Evolutionary conservation across 2,888 invertebrate genomes (phyloP).

Genomic region (Agapostemon virescens): DNA sequence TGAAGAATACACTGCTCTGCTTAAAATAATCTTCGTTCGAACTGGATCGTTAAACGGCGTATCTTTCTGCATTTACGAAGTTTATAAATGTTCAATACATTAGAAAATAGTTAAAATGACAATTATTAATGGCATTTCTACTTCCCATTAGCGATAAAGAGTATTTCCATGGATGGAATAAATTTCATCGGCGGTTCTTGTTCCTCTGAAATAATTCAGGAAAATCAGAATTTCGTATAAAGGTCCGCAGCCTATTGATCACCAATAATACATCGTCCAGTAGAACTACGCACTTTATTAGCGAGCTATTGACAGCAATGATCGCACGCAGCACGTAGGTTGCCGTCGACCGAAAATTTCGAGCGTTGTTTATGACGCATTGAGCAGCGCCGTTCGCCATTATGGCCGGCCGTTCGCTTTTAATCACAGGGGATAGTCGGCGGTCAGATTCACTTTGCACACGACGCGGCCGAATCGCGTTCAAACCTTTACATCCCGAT

Average conservation of each 20-base stretch:
- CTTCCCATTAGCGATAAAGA: too few species aligned
- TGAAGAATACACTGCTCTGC: too few species aligned
- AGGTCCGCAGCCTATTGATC: not conserved
- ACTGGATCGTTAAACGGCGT: too few species aligned
- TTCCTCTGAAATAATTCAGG: not conserved
- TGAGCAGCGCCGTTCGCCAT: not conserved
- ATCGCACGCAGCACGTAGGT: not conserved
- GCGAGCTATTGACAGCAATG: not conserved
- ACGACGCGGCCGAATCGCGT: not conserved
- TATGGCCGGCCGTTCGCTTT: constrained; percentile 1
- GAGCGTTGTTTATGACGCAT: not conserved
- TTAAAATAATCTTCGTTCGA: too few species aligned
- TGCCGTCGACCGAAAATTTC: not conserved
- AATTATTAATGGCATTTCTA: too few species aligned
- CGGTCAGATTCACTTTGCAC: constrained; percentile 14
- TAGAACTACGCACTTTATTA: not conserved
- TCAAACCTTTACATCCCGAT: not conserved
- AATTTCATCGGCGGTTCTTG: not conserved
- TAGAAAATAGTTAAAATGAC: too few species aligned
- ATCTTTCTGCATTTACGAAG: too few species aligned
- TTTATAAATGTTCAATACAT: too few species aligned
- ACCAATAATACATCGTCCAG: not conserved
- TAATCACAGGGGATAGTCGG: constrained; percentile 6
- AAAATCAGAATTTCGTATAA: not conserved
- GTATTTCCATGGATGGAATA: not conserved